These are phyloP conservation scores for Taenioides sp. DNA, from an alignment of 2,797 vertebrate genomes.

Conservation along the genomic window DNA sequence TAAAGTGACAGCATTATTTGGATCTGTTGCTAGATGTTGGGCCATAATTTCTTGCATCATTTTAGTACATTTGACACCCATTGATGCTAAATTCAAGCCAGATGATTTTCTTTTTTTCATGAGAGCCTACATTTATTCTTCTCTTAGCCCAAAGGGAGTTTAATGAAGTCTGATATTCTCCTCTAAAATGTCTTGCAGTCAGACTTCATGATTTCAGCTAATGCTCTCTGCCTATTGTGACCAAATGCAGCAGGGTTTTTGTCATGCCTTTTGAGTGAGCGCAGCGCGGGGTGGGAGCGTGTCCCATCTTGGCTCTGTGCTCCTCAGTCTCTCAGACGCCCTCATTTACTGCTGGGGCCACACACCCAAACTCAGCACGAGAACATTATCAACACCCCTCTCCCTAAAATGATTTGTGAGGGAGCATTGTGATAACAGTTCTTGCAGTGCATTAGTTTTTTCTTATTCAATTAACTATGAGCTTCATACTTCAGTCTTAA, in stretches of 20 bases:
- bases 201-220: conserved; percentile 23
- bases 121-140: conserved; percentile 40
- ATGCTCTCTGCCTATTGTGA: conserved; percentile 12
- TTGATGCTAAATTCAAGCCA: conserved; percentile 44
- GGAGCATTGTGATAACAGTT: not conserved
- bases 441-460: not conserved
- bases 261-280: conserved; percentile 19
- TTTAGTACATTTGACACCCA: conserved; percentile 31
- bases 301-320: conserved; percentile 62
- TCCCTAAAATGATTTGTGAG: conserved; percentile 16
- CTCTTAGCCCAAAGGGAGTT: conserved; percentile 34
- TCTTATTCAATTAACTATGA: conserved; percentile 13
- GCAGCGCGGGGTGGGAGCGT: conserved; percentile 26
- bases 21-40: conserved; percentile 8
- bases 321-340: conserved; percentile 65
- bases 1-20: conserved; percentile 8
- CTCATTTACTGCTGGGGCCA: conserved; percentile 62
- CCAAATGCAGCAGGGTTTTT: conserved; percentile 30
- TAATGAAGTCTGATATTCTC: conserved; percentile 52
- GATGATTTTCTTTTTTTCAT: conserved; percentile 41
- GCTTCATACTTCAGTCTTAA: conserved; percentile 21
- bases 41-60: conserved; percentile 37
- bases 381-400: conserved; percentile 36
- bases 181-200: conserved; percentile 51
- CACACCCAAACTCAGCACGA: conserved; percentile 55